Base-by-base conservation (phyloP, 2,888 invertebrate species). In the Bombylius discolor region DNA sequence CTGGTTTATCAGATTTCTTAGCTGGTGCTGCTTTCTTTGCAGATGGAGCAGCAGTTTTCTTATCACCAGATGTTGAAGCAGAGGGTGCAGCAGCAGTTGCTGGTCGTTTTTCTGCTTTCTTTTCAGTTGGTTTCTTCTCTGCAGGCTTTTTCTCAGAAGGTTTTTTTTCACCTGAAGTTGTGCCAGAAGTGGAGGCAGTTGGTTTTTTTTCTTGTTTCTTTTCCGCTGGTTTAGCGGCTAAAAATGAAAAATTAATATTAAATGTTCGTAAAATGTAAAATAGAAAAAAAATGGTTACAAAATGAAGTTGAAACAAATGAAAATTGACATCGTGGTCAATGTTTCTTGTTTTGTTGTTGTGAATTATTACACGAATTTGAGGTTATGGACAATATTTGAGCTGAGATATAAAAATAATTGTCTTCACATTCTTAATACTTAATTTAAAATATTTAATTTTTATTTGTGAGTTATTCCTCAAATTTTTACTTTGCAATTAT, bases 201-300 rank as follows among this genome's bases (percentile, higher is more conserved):
- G 73, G 66, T 62, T 80, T 77, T 61, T 76, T 76, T 61, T 72
- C 72, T 59, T 65, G 78, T 70, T 78, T 81, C 71, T 78, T 82
- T 67, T 79, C 82, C 63, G 74, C 74, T 67, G 81, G 76, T 67
- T 81, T 81, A 53, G 76, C 73, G 12, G 51, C n/a, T 57, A 39
- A 42, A 48, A 50, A 13, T 11, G 12, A 45, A 45, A 4, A n/a
- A 34, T 23, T 23, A 5, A 7, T 9, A 33, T 8, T 33, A 8
- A n/a, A 50, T 36, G 14, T 51, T 34, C 5, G 13, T 33, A 9
- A 33, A 31, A 52, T 11, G 11, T 5, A 34, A 11, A 44, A 44
- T 49, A 12, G 33, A 4, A 45, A 12, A 32, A 13, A 45, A 44
- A 50, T 34, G 53, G 52, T 55, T 13, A 39, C 56, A 55, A 55